Evolutionary conservation across 2,797 vertebrate genomes (phyloP), one percentile per base, ranked within the genome.

Genomic region (Neostethus bicornis): DNA sequence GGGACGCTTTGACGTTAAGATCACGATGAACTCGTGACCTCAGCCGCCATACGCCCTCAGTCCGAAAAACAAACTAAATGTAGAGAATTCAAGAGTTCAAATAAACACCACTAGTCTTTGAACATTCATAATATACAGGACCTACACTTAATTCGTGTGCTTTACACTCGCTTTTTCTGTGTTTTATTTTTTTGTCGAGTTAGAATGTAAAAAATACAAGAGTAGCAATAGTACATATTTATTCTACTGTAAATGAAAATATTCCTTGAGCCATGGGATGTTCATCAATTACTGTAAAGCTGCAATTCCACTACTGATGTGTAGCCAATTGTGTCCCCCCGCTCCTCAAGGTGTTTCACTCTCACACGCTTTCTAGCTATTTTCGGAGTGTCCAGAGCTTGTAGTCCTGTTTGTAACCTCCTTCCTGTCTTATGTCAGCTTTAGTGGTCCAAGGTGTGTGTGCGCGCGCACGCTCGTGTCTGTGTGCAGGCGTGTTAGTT

Each of bases 171-270:
- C 96, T 97, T 96, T n/a, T 94, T 95, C 92, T 90, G 94, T 96
- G 95, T 95, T 95, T 17, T 95, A 92, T 94, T 95, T 95, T 17
- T 95, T 92, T 94, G 93, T 93, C 71, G 93, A 93, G 91, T 96
- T 98, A 98, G 96, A 95, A 95, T 97, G 95, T 97, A 96, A 96
- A 96, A 96, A 96, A 94, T 92, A 93, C 89, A 87, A 88, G 85
- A 80, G 95, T 98, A 98, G 96, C 95, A 96, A 96, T 98, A 98
- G 96, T 84, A 93, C 92, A 93, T 98, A 99, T 99, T 98, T 98
- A 98, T 98, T 99, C 96, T 96, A 96, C 94, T 98, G 96, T 96
- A 97, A 95, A 97, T 96, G 93, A 97, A 87, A 93, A 95, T 94
- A 92, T 94, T 95, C 95, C 94, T 95, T 92, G 95, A 98, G 95